Evolutionary conservation across 2,888 invertebrate species (phyloP).

Genomic region (Pristionchus exspectatus): DNA sequence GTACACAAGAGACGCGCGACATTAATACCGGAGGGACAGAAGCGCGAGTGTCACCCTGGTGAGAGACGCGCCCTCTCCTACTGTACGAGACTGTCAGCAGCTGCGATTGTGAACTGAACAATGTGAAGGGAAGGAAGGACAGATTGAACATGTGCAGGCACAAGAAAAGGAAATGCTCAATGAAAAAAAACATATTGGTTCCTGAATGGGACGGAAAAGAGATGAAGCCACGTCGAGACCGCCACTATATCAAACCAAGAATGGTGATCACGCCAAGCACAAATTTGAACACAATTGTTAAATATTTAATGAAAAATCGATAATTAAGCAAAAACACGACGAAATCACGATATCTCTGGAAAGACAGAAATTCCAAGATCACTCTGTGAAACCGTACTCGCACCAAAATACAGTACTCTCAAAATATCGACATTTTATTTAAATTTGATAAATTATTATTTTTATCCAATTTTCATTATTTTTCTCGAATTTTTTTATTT

Average conservation of each 20-base stretch:
- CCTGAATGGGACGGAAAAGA: not conserved
- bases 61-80: not conserved
- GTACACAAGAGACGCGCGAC: not conserved
- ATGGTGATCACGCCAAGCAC: not conserved
- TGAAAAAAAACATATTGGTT: not conserved
- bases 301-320: not conserved
- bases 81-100: conserved; percentile 17
- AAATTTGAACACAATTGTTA: not conserved
- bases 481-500: too few relatives aligned
- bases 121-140: not conserved
- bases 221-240: not conserved
- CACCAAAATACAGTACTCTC: conserved; percentile 13
- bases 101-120: not conserved
- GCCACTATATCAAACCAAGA: not conserved
- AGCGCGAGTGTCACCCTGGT: not conserved
- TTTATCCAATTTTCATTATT: not conserved
- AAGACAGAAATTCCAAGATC: not conserved
- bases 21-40: not conserved
- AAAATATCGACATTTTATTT: not conserved
- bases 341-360: not conserved
- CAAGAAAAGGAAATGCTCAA: not conserved
- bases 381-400: not conserved
- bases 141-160: not conserved
- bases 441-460: not conserved
- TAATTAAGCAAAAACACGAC: not conserved